These are phyloP conservation scores for Nudaria mundana DNA, from an alignment of 2,888 invertebrate species.

Conservation along the genomic window DNA sequence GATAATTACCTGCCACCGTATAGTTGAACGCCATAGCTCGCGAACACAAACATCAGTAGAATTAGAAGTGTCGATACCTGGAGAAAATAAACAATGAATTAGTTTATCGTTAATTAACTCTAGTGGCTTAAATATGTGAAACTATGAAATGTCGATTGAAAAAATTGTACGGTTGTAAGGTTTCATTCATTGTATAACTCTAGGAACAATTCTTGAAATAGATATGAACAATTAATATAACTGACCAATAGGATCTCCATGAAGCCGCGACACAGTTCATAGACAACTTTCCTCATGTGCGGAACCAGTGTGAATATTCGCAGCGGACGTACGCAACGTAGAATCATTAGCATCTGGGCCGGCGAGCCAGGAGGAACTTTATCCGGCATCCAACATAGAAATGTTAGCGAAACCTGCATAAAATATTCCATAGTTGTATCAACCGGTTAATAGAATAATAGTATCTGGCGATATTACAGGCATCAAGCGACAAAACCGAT, in stretches of 20 bases:
- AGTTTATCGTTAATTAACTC: not conserved
- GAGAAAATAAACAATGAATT: conserved; percentile 13
- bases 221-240: not conserved
- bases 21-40: conserved; percentile 98
- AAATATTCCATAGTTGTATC: too few species aligned
- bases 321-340: conserved; percentile 97
- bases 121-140: too few species aligned
- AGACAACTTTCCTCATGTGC: conserved; percentile 99
- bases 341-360: conserved; percentile 97
- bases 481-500: too few species aligned
- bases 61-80: conserved; percentile 97
- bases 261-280: conserved; percentile 98
- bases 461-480: too few species aligned
- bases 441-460: too few species aligned
- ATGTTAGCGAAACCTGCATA: conserved; percentile 93
- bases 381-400: conserved; percentile 97
- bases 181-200: too few species aligned
- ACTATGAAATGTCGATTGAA: too few species aligned
- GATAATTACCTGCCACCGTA: conserved; percentile 89
- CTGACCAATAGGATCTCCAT: conserved; percentile 97
- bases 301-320: conserved; percentile 99
- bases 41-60: conserved; percentile 99
- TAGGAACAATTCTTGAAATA: too few species aligned
- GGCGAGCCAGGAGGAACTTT: conserved; percentile 95
- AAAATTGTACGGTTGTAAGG: too few species aligned